Evolutionary conservation across 2,888 invertebrate genomes (phyloP).

Genomic region (Choreutis nemorana): DNA sequence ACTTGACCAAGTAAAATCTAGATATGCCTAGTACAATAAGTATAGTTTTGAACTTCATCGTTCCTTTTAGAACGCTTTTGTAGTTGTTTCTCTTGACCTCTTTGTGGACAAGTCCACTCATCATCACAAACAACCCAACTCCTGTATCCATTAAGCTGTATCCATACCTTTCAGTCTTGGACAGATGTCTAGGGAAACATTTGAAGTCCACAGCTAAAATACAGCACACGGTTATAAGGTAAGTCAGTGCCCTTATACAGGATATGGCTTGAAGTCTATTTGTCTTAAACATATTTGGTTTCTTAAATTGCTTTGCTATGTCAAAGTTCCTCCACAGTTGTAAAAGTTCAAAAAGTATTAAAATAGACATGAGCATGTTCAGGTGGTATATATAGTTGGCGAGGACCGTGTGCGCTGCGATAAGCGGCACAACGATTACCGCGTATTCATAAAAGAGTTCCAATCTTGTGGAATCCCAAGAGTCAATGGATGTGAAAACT

Average conservation of each 20-base stretch:
- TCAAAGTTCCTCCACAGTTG: constrained; percentile 7
- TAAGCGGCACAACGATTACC: constrained; percentile 60
- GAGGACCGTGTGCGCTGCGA: constrained; percentile 64
- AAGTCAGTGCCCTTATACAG: constrained; percentile 73
- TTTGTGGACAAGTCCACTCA: constrained; percentile 79
- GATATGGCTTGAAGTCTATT: constrained; percentile 62
- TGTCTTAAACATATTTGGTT: constrained; percentile 19
- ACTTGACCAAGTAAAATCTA: constrained; percentile 67
- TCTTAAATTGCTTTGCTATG: constrained; percentile 12
- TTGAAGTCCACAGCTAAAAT: constrained; percentile 95
- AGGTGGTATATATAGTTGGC: constrained; percentile 32
- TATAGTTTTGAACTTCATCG: constrained; percentile 34
- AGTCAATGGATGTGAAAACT: constrained; percentile 24
- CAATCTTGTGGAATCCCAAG: constrained; percentile 12
- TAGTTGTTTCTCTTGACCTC: constrained; percentile 25
- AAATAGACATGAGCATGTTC: constrained; percentile 27
- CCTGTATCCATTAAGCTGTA: constrained; percentile 95
- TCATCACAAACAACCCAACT: constrained; percentile 85
- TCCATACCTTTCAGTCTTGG: constrained; percentile 88
- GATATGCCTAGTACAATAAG: constrained; percentile 68
- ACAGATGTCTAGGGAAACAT: constrained; percentile 83
- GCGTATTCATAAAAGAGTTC: constrained; percentile 63
- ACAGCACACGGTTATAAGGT: constrained; percentile 77
- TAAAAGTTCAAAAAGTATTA: constrained; percentile 19
- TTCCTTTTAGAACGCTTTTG: constrained; percentile 32